Conservation (phyloP, 2,797 vertebrate genomes). For the Rhyacichthys aspro region DNA sequence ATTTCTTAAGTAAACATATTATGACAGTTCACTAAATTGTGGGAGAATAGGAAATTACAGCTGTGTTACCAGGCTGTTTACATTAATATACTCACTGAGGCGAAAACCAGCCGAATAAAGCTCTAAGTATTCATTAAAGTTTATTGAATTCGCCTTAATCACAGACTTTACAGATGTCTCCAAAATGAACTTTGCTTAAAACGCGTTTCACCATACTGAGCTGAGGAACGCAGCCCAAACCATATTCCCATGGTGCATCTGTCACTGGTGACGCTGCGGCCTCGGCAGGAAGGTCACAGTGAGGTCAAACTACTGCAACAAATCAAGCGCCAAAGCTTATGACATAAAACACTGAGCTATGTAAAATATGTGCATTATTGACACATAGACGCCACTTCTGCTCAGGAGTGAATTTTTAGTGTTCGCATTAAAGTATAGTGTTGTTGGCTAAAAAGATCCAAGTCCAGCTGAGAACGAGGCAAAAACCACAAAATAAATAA, state of each 20-base stretch:
- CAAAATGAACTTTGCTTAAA: conserved; percentile 70
- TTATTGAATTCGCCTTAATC: conserved; percentile 77
- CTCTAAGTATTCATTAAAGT: conserved; percentile 75
- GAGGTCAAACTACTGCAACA: conserved; percentile 68
- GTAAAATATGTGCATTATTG: conserved; percentile 57
- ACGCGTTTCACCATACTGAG: conserved; percentile 58
- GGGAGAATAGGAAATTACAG: conserved; percentile 81
- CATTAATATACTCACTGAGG: conserved; percentile 69
- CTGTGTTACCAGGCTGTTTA: conserved; percentile 73
- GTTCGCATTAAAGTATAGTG: conserved; percentile 31
- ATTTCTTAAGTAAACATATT: conserved; percentile 80
- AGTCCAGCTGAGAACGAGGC: conserved; percentile 63
- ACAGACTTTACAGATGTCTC: conserved; percentile 57
- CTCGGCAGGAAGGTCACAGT: conserved; percentile 61
- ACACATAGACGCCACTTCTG: conserved; percentile 44
- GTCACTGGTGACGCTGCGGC: conserved; percentile 66
- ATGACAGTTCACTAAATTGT: conserved; percentile 80
- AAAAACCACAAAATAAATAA: conserved; percentile 68
- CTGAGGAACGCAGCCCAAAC: conserved; percentile 60
- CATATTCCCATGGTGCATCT: conserved; percentile 74
- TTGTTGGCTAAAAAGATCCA: conserved; percentile 48
- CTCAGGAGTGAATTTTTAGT: conserved; percentile 39
- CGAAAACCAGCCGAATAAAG: conserved; percentile 70
- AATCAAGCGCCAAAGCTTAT: conserved; percentile 52
- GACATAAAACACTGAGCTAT: conserved; percentile 43